Evolutionary conservation across 2,797 vertebrate genomes (phyloP).

Genomic region (Ctenopoma multispine): DNA sequence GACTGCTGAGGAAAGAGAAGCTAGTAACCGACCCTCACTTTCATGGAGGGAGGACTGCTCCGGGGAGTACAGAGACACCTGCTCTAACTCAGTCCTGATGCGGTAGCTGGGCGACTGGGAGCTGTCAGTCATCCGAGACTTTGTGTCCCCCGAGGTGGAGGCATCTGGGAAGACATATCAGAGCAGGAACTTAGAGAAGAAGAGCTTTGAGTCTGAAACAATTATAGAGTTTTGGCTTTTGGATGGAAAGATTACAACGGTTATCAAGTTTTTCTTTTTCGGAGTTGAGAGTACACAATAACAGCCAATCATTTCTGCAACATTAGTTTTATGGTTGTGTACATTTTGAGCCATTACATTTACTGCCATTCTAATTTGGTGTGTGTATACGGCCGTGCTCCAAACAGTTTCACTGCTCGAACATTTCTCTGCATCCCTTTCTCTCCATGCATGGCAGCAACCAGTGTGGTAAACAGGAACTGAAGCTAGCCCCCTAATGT

Average conservation of each 20-base stretch:
- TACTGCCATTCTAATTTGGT: constrained; percentile 53
- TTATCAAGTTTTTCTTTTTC: constrained; percentile 37
- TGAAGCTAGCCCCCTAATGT: constrained; percentile 63
- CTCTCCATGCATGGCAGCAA: constrained; percentile 32
- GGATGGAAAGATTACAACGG: constrained; percentile 32
- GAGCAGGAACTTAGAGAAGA: constrained; percentile 32
- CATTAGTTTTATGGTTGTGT: constrained; percentile 62
- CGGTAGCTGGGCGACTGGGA: constrained; percentile 90
- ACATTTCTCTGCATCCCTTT: constrained; percentile 24
- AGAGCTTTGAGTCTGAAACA: constrained; percentile 32
- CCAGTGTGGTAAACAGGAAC: constrained; percentile 41
- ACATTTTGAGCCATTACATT: constrained; percentile 60
- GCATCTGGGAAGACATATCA: constrained; percentile 85
- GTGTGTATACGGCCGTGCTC: constrained; percentile 27
- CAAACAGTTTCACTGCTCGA: constrained; percentile 30
- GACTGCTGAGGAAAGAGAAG: constrained; percentile 63
- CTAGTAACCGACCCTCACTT: constrained; percentile 97
- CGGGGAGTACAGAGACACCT: constrained; percentile 91
- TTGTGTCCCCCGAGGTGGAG: constrained; percentile 85
- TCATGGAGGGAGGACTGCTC: constrained; percentile 96
- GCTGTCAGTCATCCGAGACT: constrained; percentile 88
- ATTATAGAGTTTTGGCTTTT: constrained; percentile 29
- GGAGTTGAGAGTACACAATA: constrained; percentile 45
- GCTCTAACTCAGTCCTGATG: constrained; percentile 90
- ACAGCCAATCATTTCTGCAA: constrained; percentile 53